Evolutionary conservation across 2,888 invertebrate genomes (phyloP), one percentile per base, ranked within the genome.

Genomic region (Catotricha subobsoleta): DNA sequence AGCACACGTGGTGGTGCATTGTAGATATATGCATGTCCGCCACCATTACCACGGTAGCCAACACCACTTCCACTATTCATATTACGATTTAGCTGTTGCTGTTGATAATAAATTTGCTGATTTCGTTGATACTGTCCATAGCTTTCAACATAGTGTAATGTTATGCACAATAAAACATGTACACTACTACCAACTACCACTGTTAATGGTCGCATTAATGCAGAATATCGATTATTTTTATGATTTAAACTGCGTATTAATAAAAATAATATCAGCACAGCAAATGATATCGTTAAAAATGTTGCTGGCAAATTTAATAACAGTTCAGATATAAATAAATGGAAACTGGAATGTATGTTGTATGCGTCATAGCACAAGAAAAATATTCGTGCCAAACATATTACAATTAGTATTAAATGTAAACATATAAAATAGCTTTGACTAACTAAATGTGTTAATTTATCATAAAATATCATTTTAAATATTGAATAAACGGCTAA

Each of bases 331-430:
- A 87, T 65, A 45, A 80, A 79, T 36, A 72, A 64, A 44, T 82
- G 83, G 55, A 90, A 71, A 1, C 80, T 81, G 45, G 72, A 73
- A 45, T 78, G 76, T n/a, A 83, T 75, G 55, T 91, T 91, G 57
- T 92, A 92, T 0, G 88, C 86, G 62, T 92, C 92, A 56, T 88
- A 83, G 50, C 88, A 81, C 50, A 92, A 70, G 56, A 87, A 90
- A 51, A 86, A 80, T 50, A 87, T 83, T 39, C 87, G 71, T 54
- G 84, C 67, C 15, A 79, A 71, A 55, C 91, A 87, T 33, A 90
- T 78, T 10, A 79, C 68, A 9, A 88, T 81, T 42, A 92, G 63
- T 49, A 90, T 74, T 38, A 84, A 62, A 62, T 90, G 86, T 18
- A 91, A 71, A 28, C 83, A 79, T 20, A 91, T 70, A 59, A 90